Percentiles rank a stretch among this genome's conserved stretches.
Evolutionary conservation across 2,888 invertebrate genomes (phyloP).

Genomic region (Acronicta aceris): DNA sequence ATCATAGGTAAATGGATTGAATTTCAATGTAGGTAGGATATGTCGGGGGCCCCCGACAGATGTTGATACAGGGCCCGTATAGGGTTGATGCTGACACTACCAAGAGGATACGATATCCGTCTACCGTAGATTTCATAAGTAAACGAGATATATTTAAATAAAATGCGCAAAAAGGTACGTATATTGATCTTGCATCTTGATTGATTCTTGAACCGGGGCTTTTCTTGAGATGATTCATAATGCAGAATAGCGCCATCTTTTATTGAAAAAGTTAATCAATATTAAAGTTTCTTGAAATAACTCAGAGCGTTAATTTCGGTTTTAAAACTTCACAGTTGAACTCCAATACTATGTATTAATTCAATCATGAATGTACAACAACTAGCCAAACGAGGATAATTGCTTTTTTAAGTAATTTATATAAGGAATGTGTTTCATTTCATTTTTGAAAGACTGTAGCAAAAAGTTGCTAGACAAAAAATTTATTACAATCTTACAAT

Average conservation of each 20-base stretch:
- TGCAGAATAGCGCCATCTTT: slow-evolving; percentile 65
- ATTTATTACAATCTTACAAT: neutral
- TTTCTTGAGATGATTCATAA: slow-evolving; percentile 5
- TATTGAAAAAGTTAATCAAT: slow-evolving; percentile 47
- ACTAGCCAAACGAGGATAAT: slow-evolving; percentile 36
- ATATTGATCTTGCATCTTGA: too few species aligned
- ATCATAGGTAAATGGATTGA: too few species aligned
- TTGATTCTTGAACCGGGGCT: too few species aligned
- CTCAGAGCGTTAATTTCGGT: slow-evolving; percentile 5
- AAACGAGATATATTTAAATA: too few species aligned
- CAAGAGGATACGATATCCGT: too few species aligned
- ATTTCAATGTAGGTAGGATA: too few species aligned
- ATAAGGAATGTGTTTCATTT: slow-evolving; percentile 46
- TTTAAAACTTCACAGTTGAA: slow-evolving; percentile 8
- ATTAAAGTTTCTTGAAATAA: slow-evolving; percentile 20
- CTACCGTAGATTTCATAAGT: too few species aligned
- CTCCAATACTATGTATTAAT: slow-evolving; percentile 4
- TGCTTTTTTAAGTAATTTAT: slow-evolving; percentile 49
- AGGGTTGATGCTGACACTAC: too few species aligned
- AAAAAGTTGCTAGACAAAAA: slow-evolving; percentile 65
- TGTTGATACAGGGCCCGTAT: too few species aligned
- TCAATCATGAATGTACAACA: slow-evolving; percentile 18
- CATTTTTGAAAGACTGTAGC: slow-evolving; percentile 72
- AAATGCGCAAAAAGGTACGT: too few species aligned
- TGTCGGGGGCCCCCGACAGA: too few species aligned